Evolutionary conservation across 37 sponge, comb jelly and placozoan genomes (phyloP), one percentile per base, ranked within the genome.

Genomic region (Aphrocallistes beatrix): DNA sequence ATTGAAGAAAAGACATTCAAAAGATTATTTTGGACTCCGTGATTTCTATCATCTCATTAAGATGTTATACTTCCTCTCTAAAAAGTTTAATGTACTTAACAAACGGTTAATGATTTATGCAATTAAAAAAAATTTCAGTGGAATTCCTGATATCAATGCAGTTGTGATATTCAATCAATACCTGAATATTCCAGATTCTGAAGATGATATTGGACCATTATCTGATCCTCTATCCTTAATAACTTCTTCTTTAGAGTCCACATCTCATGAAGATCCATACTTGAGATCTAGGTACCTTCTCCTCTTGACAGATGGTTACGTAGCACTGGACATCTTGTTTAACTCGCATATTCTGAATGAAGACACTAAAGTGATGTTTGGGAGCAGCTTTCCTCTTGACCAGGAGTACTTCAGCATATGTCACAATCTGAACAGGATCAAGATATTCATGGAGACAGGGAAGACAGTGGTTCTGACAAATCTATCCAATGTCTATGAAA

Each of bases 341-440:
- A 19, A 60, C 10, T 60, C 34, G 10, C 6, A 60, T 6, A 60
- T 60, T 60, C 32, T 60, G 75, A 28, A 60, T 60, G 21, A 60
- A 60, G 34, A 60, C n/a, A 60, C 75, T 19, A 60, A 60, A 13
- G 75, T 60, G n/a, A 60, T 60, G 21, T 60, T 60, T 60, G 75
- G 75, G 25, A 60, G 75, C 34, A 60, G 75, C n/a, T 60, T 60
- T 30, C 75, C 75, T 21, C 75, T 32, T 3, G 75, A 60, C 21
- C 10, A 60, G 75, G 75, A 60, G 75, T 25, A 30, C 75, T 60
- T 60, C 75, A 60, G n/a, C n/a, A 60, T 60, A 3, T 60, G 75
- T 60, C 75, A 60, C 21, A 60, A 60, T 60, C 10, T 60, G 28
- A 32, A 21, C n/a, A 21, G 75, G 25, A 60, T 60, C 75, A 60